Base-by-base conservation (phyloP, 2,888 invertebrate species). In the Callyntrura sp. region DNA sequence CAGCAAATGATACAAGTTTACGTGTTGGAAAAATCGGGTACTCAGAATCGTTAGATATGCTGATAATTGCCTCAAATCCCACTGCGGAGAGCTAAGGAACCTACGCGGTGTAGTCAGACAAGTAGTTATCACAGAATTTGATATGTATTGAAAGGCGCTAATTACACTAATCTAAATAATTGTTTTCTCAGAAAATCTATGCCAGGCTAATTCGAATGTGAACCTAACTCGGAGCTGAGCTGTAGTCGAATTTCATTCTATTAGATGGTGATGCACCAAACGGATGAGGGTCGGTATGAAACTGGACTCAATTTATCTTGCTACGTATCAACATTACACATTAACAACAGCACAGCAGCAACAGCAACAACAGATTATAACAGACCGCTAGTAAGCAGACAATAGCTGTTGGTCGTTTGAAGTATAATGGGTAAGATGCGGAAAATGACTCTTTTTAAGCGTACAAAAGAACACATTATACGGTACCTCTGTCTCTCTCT, bases 261-360 rank as follows among this genome's bases (percentile, higher is more conserved):
- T 51, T 51, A 3, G n/a, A 51, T 2, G 51, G 9, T 14, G 51
- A 51, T 51, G 9, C 51, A 51, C 35, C 35, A 35, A 35, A n/a
- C 43, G 43, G 17, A 70, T 70, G 68, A 17, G n/a, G 17, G 43
- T 43, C 43, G 43, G 35, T 51, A 43, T 70, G n/a, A 70, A 70
- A 70, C 68, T 70, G 68, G 68, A 70, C 43, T 70, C 68, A 70
- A 70, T 70, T 70, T 23, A 70, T 70, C 68, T n/a, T n/a, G n/a
- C n/a, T n/a, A 14, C 51, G 14, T 5, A 51, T 51, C 51, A 51
- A 14, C 51, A 51, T 51, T 65, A 35, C 35, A 35, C 35, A 35
- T 6, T 4, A 35, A 2, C 2, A 6, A 2, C 2, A 6, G 3
- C 35, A 6, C 35, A 35, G 35, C 6, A 35, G 35, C 2, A 35